Percentiles rank a stretch among this genome's conserved stretches.
Conservation (phyloP, 2,888 invertebrate genomes). For the Pomacea canaliculata region DNA sequence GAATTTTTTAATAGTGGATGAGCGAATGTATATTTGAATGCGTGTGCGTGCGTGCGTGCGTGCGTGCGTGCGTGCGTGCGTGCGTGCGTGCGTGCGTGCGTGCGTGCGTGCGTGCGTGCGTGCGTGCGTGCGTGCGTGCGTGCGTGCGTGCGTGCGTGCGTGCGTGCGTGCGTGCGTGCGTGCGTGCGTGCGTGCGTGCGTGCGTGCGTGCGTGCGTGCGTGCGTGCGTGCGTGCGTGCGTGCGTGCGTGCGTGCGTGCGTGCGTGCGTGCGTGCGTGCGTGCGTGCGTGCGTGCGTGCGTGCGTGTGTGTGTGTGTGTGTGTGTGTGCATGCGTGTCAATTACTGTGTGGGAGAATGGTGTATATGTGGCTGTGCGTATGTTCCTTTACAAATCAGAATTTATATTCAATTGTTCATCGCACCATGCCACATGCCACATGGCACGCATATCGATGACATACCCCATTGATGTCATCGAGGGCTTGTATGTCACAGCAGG, state of each 20-base stretch:
- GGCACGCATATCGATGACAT: no score
- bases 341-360: not conserved
- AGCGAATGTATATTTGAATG: not conserved
- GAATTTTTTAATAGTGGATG: not conserved
- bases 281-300: conserved; percentile 11
- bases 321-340: conserved; percentile 7
- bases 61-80: conserved; percentile 9
- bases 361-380: no score
- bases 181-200: not conserved
- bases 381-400: not conserved
- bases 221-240: conserved; percentile 10
- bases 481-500: no score
- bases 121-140: conserved; percentile 11
- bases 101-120: conserved; percentile 10
- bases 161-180: conserved; percentile 10
- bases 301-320: conserved; percentile 7
- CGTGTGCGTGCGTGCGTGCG: conserved; percentile 5
- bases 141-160: conserved; percentile 8
- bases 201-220: conserved; percentile 2
- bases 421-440: not conserved
- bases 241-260: not conserved
- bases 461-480: no score
- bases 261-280: conserved; percentile 1
- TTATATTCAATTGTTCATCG: not conserved
- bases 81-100: conserved; percentile 8